Base-by-base conservation (phyloP, 2,888 invertebrate genomes). In the Empis stercorea region DNA sequence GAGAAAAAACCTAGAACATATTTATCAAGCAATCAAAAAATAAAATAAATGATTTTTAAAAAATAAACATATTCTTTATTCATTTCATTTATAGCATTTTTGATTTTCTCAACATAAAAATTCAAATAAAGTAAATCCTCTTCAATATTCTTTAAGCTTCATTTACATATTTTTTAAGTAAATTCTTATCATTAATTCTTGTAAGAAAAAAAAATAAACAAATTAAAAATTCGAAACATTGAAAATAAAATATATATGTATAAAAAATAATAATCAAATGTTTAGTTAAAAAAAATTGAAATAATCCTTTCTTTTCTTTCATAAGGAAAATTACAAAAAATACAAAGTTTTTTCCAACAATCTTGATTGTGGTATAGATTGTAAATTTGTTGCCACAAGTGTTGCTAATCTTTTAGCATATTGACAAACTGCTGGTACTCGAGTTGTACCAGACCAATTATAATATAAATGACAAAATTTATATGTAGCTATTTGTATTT, bases 331-430 rank as follows among this genome's bases (percentile, higher is more conserved):
- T 74, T 79, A 87, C 43, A 87, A 70, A 65, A 80, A 87, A 59
- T 82, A 86, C 1, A 87, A 68, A 1, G 80, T 72, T 20, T 76
- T 78, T 43, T 75, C 76, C n/a, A 87, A 69, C 0, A 74, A 70
- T 45, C 72, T 70, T 48, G 78, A 74, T 0, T 87, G 85, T 0
- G 86, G 83, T 16, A 71, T 61, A 30, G 72, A 70, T 59, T 92
- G 89, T 2, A 94, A 73, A 20, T 77, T 76, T 62, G 93, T 89
- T 0, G 84, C 85, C 0, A 87, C 85, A 5, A 94, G 71, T 64
- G 88, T 92, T 0, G 95, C 93, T 51, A 95, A 68, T 59, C 94
- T 95, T 64, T 95, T 93, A 0, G 95, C 94, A 63, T 93, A 94
- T 64, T 94, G 93, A 61, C 91, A 91, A 0, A 92, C 92, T 0